Conservation (phyloP, 1,140 invertebrate species). For the Calephelis virginiensis region DNA sequence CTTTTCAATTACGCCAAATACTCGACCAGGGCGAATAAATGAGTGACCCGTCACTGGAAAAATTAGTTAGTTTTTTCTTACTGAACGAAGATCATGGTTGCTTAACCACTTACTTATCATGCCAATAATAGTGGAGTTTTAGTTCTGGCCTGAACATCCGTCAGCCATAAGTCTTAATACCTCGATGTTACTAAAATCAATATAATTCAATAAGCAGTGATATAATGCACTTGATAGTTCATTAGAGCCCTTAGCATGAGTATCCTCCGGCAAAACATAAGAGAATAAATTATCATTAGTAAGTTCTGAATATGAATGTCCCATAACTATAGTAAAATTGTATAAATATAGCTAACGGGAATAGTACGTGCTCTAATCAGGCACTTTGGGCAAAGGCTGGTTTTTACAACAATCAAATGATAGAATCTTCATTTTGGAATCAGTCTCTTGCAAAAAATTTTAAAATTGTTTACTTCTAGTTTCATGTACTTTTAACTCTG, state of each 20-base stretch:
- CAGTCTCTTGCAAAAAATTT: slow-evolving; percentile 12
- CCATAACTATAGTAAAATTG: slow-evolving; percentile 24
- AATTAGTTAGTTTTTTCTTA: slow-evolving; percentile 26
- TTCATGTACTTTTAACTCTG: slow-evolving; percentile 19
- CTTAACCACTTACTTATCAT: slow-evolving; percentile 28
- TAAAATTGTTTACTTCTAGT: slow-evolving; percentile 17
- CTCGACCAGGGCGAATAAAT: slow-evolving; percentile 32
- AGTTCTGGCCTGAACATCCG: slow-evolving; percentile 41
- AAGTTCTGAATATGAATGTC: slow-evolving; percentile 16
- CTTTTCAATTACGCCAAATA: slow-evolving; percentile 30
- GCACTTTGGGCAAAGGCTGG: slow-evolving; percentile 23
- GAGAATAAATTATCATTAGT: slow-evolving; percentile 22
- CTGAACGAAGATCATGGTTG: not conserved
- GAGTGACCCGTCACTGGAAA: slow-evolving; percentile 37
- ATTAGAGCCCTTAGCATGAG: slow-evolving; percentile 9
- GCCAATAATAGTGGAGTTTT: slow-evolving; percentile 36
- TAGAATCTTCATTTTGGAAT: slow-evolving; percentile 15
- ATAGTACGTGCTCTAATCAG: slow-evolving; percentile 26
- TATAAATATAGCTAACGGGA: slow-evolving; percentile 24
- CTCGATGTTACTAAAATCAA: slow-evolving; percentile 14
- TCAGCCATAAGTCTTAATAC: slow-evolving; percentile 30
- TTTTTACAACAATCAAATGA: slow-evolving; percentile 28
- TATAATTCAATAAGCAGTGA: slow-evolving; percentile 14
- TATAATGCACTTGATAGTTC: not conserved
- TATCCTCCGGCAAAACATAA: slow-evolving; percentile 20